Evolutionary conservation across 2,113 vertebrate genomes (phyloP).

Genomic region (Siniperca chuatsi): DNA sequence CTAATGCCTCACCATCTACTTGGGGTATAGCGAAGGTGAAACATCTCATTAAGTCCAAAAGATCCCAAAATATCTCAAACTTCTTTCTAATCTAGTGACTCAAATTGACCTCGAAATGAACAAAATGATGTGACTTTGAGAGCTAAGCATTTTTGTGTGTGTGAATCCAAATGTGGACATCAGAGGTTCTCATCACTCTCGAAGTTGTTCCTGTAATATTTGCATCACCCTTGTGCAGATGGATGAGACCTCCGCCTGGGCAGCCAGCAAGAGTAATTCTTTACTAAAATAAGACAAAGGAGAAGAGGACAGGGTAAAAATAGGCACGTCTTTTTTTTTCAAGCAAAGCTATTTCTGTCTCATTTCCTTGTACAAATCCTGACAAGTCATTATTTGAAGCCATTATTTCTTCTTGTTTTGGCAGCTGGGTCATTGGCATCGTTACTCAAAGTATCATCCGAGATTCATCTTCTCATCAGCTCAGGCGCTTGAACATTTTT

Average conservation of each 20-base stretch:
- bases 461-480: constrained; percentile 53
- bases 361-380: constrained; percentile 61
- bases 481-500: constrained; percentile 30
- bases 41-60: constrained; percentile 63
- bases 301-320: constrained; percentile 68
- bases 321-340: constrained; percentile 46
- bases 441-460: constrained; percentile 53
- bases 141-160: not conserved
- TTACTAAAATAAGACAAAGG: constrained; percentile 74
- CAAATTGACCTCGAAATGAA: constrained; percentile 29
- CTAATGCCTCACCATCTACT: constrained; percentile 26
- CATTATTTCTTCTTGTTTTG: constrained; percentile 68
- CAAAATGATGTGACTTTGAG: constrained; percentile 41
- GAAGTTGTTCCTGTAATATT: constrained; percentile 25
- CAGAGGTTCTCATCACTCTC: constrained; percentile 11
- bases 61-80: constrained; percentile 46
- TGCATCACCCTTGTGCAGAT: constrained; percentile 35
- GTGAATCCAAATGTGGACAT: constrained; percentile 10
- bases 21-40: constrained; percentile 56
- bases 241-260: constrained; percentile 37
- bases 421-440: constrained; percentile 55
- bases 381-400: constrained; percentile 74
- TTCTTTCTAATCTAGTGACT: not conserved
- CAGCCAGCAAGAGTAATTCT: constrained; percentile 55
- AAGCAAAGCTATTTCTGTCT: constrained; percentile 67